Conservation (phyloP, 1,140 invertebrate genomes). For the Calliphora vicina region DNA sequence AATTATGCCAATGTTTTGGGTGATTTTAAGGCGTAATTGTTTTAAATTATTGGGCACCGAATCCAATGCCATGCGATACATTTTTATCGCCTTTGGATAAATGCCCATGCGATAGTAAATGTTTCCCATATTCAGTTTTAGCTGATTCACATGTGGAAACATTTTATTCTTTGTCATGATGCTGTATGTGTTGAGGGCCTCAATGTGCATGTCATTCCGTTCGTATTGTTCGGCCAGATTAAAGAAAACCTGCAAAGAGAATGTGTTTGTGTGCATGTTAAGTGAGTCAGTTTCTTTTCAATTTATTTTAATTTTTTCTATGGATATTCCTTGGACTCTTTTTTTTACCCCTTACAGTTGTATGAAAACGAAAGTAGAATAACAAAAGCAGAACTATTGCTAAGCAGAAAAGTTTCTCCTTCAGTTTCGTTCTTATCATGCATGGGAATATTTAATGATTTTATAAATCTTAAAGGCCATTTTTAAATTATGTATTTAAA, state of each 20-base stretch:
- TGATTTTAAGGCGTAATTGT: conserved; percentile 92
- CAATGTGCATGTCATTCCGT: conserved; percentile 92
- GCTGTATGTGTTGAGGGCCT: conserved; percentile 95
- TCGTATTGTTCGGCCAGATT: conserved; percentile 94
- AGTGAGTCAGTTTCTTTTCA: not conserved
- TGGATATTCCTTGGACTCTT: not conserved
- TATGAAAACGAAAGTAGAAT: not conserved
- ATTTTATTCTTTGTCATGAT: conserved; percentile 85
- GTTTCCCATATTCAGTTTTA: conserved; percentile 99
- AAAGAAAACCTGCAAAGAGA: conserved; percentile 79
- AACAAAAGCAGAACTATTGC: not conserved
- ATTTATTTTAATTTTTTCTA: not conserved
- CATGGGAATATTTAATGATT: not conserved
- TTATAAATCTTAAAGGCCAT: too few species aligned
- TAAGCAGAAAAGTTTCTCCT: not conserved
- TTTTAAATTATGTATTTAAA: too few species aligned
- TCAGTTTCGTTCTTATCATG: not conserved
- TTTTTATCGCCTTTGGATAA: conserved; percentile 94
- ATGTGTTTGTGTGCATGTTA: not conserved
- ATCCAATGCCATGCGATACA: conserved; percentile 96
- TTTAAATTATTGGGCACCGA: conserved; percentile 93
- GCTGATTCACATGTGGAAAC: conserved; percentile 86
- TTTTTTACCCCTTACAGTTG: not conserved
- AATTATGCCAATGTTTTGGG: conserved; percentile 97
- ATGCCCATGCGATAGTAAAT: conserved; percentile 96